Evolutionary conservation across 2,888 invertebrate species (phyloP).

Genomic region (Julus scandinavius): DNA sequence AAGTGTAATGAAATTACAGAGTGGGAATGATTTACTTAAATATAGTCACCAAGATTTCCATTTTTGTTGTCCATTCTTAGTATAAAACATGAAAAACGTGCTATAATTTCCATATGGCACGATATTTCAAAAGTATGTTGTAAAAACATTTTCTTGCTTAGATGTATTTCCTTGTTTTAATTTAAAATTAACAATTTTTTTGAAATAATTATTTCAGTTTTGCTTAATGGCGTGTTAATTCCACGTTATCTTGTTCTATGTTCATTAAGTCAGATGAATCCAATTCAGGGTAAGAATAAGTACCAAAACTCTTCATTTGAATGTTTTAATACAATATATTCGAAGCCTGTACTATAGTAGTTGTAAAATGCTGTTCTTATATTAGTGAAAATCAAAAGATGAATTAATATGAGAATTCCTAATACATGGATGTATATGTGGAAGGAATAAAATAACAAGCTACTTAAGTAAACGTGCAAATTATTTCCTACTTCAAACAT

Average conservation of each 20-base stretch:
- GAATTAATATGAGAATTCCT: slow-evolving; percentile 26
- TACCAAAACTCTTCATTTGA: slow-evolving; percentile 14
- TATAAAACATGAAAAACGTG: not conserved
- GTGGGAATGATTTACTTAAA: not conserved
- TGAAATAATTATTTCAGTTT: not conserved
- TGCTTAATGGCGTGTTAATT: slow-evolving; percentile 25
- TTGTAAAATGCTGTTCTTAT: slow-evolving; percentile 31
- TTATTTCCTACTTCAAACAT: not conserved
- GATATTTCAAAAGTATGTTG: slow-evolving; percentile 6
- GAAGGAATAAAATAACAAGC: slow-evolving; percentile 7
- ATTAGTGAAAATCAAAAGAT: slow-evolving; percentile 24
- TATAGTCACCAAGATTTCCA: not conserved
- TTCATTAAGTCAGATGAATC: slow-evolving; percentile 23
- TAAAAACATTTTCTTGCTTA: not conserved
- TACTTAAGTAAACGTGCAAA: not conserved
- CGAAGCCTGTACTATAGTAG: slow-evolving; percentile 26
- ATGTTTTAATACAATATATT: slow-evolving; percentile 23
- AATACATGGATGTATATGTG: slow-evolving; percentile 25
- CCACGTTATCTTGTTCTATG: slow-evolving; percentile 1
- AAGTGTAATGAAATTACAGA: not conserved
- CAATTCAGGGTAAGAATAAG: slow-evolving; percentile 27
- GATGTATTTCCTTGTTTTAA: not conserved
- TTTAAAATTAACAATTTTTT: not conserved
- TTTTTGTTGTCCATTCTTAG: slow-evolving; percentile 10
- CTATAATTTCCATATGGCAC: not conserved